phyloP scores from a whole-genome alignment of 2,888 invertebrate genomes.

The Oegoconia quadripuncta region DNA sequence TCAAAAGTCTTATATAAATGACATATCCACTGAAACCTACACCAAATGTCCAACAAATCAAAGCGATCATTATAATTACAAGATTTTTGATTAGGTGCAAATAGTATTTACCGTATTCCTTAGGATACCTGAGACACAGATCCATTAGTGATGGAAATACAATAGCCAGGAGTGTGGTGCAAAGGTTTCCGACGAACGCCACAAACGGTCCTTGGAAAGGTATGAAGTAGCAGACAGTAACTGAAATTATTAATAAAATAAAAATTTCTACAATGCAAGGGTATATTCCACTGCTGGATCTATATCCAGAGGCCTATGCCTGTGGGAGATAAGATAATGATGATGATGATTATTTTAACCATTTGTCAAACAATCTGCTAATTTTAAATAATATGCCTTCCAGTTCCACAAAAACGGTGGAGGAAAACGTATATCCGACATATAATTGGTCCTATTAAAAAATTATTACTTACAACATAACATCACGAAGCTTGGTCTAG shows the following conservation, averaged over 20 bases:
- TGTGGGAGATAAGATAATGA: too few relatives aligned
- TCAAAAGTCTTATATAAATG: constrained; percentile 37
- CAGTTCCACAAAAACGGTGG: too few relatives aligned
- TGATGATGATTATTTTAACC: too few relatives aligned
- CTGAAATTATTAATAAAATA: constrained; percentile 43
- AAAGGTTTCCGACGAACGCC: constrained; percentile 53
- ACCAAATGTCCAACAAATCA: constrained; percentile 33
- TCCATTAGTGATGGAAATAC: constrained; percentile 60
- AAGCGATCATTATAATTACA: constrained; percentile 33
- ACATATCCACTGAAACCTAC: constrained; percentile 35
- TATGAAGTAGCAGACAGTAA: constrained; percentile 38
- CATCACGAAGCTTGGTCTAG: constrained; percentile 40
- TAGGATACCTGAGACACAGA: constrained; percentile 45
- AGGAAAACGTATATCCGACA: too few relatives aligned
- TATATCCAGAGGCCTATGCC: too few relatives aligned
- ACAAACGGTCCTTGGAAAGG: constrained; percentile 57
- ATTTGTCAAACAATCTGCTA: too few relatives aligned
- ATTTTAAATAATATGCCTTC: too few relatives aligned
- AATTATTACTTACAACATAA: constrained; percentile 38
- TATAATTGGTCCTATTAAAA: neutral
- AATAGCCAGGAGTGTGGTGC: constrained; percentile 44
- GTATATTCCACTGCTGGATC: too few relatives aligned
- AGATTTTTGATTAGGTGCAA: constrained; percentile 37
- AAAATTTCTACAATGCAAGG: constrained; percentile 5
- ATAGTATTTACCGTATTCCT: constrained; percentile 36